Conservation (phyloP, 2,113 vertebrate species). For the Naja naja region DNA sequence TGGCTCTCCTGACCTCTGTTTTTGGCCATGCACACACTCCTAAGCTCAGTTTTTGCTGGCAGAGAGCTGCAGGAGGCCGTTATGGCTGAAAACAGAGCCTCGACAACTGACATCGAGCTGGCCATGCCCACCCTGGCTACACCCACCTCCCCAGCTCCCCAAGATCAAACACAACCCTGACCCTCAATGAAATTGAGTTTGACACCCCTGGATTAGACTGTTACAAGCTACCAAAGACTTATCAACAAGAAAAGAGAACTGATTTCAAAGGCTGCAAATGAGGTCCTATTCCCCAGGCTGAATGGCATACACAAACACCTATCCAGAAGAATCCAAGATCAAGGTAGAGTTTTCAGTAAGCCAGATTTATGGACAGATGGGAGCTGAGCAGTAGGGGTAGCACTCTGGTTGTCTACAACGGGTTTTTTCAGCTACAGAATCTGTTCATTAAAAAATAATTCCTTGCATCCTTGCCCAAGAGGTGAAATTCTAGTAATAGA, state of each 20-base stretch:
- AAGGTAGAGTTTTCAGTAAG: not conserved
- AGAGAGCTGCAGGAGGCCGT: too few species aligned
- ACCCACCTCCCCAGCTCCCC: too few species aligned
- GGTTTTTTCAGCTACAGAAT: not conserved
- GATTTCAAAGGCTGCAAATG: not conserved
- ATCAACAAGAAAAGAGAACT: not conserved
- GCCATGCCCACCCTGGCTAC: too few species aligned
- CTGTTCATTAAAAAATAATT: not conserved
- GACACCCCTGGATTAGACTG: not conserved
- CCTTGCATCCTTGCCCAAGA: not conserved
- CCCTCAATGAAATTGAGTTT: too few species aligned
- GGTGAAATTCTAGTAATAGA: not conserved
- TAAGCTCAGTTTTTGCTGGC: too few species aligned
- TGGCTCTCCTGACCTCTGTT: too few species aligned
- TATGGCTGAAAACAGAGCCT: too few species aligned
- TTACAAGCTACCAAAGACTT: not conserved
- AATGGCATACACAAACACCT: not conserved
- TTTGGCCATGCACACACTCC: too few species aligned
- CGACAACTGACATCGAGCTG: too few species aligned
- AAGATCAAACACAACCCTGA: too few species aligned
- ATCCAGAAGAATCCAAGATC: not conserved
- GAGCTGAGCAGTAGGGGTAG: not conserved
- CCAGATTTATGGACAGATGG: not conserved
- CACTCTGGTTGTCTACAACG: not conserved
- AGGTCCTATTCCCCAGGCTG: not conserved